Base-by-base conservation (phyloP, 2,113 vertebrate genomes). In the Thunnus thynnus region DNA sequence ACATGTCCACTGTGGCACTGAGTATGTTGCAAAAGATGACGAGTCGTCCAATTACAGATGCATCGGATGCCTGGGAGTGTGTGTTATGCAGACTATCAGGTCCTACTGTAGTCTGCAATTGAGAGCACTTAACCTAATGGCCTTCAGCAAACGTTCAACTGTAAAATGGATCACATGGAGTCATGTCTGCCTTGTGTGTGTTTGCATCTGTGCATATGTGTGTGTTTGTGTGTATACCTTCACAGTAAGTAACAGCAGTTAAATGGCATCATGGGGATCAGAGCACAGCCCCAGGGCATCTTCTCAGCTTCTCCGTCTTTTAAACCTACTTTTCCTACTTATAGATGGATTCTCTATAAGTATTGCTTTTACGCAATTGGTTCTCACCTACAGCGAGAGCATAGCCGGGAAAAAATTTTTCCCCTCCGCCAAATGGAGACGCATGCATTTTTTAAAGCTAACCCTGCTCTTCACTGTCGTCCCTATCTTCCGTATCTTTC, bases 91-190 rank as follows among this genome's bases (percentile, higher is more conserved):
- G 64, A 58, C 62, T 22, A 27, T 80, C 32, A 54, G 66, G n/a
- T 62, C 41, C 46, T 11, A 3, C 20, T 57, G 50, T 32, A 57
- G 41, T 64, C 65, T 52, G 58, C 65, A 14, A 30, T 14, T 20
- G 54, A 80, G 85, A 82, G 77, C 85, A 83, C 89, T 89, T 87
- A 88, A 83, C 76, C 86, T 87, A 85, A 86, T 86, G 83, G 78
- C 72, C 70, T 56, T 84, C 12, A 82, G 76, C 70, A 72, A 78
- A 84, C 8, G 14, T 22, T 76, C 32, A 50, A 27, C 73, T 79
- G 65, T 66, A 78, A 83, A 80, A 80, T 56, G 65, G 54, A 80
- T 85, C 47, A 50, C 58, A 58, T 80, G 83, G 5, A 54, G 4
- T 2, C 84, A 80, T 44, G 55, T 65, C 68, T 88, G 55, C 0